These are phyloP conservation scores for Epizoanthus stellaris DNA, from an alignment of 92 coral and sea anemone species.

Conservation along the genomic window DNA sequence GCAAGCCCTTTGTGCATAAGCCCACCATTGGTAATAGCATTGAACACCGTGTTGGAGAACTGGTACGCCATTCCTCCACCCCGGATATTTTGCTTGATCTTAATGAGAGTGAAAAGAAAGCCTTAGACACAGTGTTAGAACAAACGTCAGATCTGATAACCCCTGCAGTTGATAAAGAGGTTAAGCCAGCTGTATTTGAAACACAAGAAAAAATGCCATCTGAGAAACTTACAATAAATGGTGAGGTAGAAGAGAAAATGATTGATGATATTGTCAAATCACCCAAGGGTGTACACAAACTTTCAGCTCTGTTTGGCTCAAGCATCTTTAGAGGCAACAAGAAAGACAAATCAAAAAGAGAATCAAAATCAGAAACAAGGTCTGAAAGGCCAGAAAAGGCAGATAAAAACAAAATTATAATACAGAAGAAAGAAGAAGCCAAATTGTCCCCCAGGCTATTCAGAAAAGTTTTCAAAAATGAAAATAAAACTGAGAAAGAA, in stretches of 20 bases:
- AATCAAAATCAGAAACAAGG: constrained; percentile 8
- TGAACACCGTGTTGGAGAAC: constrained; percentile 36
- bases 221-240: background rate
- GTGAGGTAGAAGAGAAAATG: background rate
- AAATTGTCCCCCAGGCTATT: constrained; percentile 24
- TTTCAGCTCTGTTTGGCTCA: constrained; percentile 82
- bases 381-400: constrained; percentile 37
- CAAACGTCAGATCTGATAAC: background rate
- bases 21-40: constrained; percentile 14
- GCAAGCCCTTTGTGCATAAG: constrained; percentile 24
- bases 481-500: constrained; percentile 23
- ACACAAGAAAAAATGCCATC: background rate
- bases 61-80: constrained; percentile 40
- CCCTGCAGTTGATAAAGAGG: background rate
- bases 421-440: constrained; percentile 44
- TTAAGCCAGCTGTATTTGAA: background rate
- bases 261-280: constrained; percentile 36
- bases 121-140: background rate
- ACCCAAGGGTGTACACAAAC: constrained; percentile 74
- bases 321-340: constrained; percentile 70
- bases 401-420: background rate
- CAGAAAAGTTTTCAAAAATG: constrained; percentile 32
- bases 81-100: constrained; percentile 29
- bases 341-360: constrained; percentile 62
- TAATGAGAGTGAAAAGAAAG: background rate